phyloP scores from a whole-genome alignment of 1,140 invertebrate genomes.

The Bombus difficillimus region DNA sequence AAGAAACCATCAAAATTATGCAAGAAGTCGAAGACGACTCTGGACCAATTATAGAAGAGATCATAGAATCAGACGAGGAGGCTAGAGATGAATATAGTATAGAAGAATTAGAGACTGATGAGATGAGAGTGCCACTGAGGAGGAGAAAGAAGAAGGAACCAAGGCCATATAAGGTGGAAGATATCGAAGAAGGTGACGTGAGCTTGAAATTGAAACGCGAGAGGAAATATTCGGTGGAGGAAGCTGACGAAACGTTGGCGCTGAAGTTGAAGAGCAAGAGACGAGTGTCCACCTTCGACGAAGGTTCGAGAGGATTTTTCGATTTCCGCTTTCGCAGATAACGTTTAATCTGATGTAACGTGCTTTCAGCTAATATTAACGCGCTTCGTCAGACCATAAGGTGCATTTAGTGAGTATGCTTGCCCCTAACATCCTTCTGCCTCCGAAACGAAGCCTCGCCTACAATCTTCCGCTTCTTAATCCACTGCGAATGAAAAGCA shows the following conservation, averaged over 20 bases:
- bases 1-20: constrained; percentile 88
- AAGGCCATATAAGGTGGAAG: constrained; percentile 76
- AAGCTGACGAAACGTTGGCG: constrained; percentile 85
- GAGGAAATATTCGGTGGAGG: constrained; percentile 78
- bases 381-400: background rate
- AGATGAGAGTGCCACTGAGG: constrained; percentile 81
- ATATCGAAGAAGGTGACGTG: constrained; percentile 80
- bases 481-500: constrained; percentile 75
- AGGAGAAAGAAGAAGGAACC: constrained; percentile 77
- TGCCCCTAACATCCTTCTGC: constrained; percentile 7
- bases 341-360: constrained; percentile 52
- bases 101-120: constrained; percentile 84
- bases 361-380: constrained; percentile 57
- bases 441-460: background rate
- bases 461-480: constrained; percentile 21
- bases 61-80: constrained; percentile 85
- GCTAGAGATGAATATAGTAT: constrained; percentile 84
- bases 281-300: constrained; percentile 83
- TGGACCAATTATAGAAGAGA: constrained; percentile 87
- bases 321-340: constrained; percentile 34
- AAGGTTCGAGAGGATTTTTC: constrained; percentile 84
- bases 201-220: constrained; percentile 84
- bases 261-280: constrained; percentile 81
- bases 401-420: constrained; percentile 40
- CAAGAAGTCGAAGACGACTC: constrained; percentile 87